Evolutionary conservation across 2,888 invertebrate genomes (phyloP).

Genomic region (Liodrosophila aerea): DNA sequence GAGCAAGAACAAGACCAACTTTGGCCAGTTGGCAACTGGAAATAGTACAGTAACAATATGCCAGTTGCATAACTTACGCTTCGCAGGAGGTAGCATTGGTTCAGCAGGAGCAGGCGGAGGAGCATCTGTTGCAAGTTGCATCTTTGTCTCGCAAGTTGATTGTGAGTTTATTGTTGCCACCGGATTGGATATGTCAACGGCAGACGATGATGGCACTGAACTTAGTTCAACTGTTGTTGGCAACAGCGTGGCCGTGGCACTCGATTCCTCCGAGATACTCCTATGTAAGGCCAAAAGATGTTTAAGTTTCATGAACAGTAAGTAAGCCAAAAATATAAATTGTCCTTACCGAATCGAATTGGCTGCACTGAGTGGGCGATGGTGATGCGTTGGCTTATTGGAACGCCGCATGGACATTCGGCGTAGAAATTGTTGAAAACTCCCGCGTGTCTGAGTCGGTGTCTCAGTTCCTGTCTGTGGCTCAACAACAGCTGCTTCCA

Average conservation of each 20-base stretch:
- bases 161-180: slow-evolving; percentile 47
- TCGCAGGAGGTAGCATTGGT: slow-evolving; percentile 32
- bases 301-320: neutral
- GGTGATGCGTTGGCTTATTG: slow-evolving; percentile 73
- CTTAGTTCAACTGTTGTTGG: slow-evolving; percentile 67
- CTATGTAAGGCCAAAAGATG: slow-evolving; percentile 32
- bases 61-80: slow-evolving; percentile 63
- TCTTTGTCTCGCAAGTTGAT: slow-evolving; percentile 40
- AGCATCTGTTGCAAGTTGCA: slow-evolving; percentile 1
- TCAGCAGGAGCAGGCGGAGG: slow-evolving; percentile 1
- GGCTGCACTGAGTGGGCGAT: slow-evolving; percentile 76
- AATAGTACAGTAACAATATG: slow-evolving; percentile 43
- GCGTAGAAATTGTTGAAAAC: slow-evolving; percentile 81
- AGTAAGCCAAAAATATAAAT: neutral
- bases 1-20: slow-evolving; percentile 28
- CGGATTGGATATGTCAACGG: slow-evolving; percentile 41
- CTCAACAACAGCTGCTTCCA: slow-evolving; percentile 40
- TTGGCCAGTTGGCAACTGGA: slow-evolving; percentile 31
- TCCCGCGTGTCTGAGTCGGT: slow-evolving; percentile 54
- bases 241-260: slow-evolving; percentile 56
- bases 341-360: slow-evolving; percentile 81
- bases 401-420: slow-evolving; percentile 82
- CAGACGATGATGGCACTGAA: slow-evolving; percentile 52
- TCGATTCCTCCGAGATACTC: slow-evolving; percentile 78
- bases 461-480: slow-evolving; percentile 3